Evolutionary conservation across 2,888 invertebrate species (phyloP).

Genomic region (Cryptocephalus primarius): DNA sequence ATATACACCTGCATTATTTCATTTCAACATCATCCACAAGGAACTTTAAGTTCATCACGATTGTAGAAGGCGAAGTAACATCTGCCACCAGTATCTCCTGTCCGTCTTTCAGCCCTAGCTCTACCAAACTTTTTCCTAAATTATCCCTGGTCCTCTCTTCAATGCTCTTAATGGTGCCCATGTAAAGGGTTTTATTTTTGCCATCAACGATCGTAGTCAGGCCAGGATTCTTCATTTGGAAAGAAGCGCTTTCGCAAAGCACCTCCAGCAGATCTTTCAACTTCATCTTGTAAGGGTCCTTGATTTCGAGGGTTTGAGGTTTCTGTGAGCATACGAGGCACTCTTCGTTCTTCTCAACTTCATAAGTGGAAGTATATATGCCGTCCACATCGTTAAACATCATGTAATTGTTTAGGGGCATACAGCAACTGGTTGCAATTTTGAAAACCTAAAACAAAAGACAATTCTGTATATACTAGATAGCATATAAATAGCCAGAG

Average conservation of each 20-base stretch:
- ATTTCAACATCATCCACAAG: slow-evolving; percentile 36
- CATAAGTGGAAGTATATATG: slow-evolving; percentile 90
- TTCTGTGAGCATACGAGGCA: slow-evolving; percentile 82
- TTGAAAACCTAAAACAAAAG: slow-evolving; percentile 66
- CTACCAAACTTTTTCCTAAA: slow-evolving; percentile 73
- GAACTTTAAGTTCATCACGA: slow-evolving; percentile 66
- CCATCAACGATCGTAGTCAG: slow-evolving; percentile 73
- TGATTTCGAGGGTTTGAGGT: slow-evolving; percentile 52
- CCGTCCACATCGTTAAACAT: slow-evolving; percentile 94
- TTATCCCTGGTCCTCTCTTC: slow-evolving; percentile 83
- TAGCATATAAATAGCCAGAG: not conserved
- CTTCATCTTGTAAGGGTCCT: slow-evolving; percentile 52
- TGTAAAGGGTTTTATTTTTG: slow-evolving; percentile 85
- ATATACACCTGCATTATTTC: slow-evolving; percentile 27
- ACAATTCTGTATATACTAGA: not conserved
- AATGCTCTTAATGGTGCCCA: slow-evolving; percentile 84
- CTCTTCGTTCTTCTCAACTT: slow-evolving; percentile 75
- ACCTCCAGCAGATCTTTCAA: slow-evolving; percentile 74
- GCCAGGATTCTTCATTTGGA: slow-evolving; percentile 88
- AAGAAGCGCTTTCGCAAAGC: slow-evolving; percentile 63
- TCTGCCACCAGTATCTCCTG: slow-evolving; percentile 87
- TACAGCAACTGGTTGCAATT: slow-evolving; percentile 84
- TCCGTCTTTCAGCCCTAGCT: slow-evolving; percentile 76
- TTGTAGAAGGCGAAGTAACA: slow-evolving; percentile 73
- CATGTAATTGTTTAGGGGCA: slow-evolving; percentile 89